Base-by-base conservation (phyloP, 2,888 invertebrate genomes). In the Chironomus tentans region DNA sequence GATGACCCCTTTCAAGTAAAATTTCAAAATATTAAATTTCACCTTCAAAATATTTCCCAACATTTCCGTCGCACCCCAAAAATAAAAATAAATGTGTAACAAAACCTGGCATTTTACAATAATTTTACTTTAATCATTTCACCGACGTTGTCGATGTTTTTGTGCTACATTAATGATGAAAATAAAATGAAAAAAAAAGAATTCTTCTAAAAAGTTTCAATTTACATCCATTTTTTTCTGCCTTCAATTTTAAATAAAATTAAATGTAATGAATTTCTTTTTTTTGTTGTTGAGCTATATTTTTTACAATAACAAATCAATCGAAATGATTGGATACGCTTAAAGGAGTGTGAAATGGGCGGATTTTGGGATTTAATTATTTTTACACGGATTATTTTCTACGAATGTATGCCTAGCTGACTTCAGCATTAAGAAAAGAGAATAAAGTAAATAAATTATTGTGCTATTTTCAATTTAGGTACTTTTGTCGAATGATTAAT, bases 301-400 rank as follows among this genome's bases (percentile, higher is more conserved):
- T 56, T 50, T 68, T 28, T 74, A 62, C 74, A 65, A 74, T 74
- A 68, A 74, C 74, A 68, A 74, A 74, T 74, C 74, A 74, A 74
- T 74, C 74, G 74, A 68, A 38, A 15, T 21, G 68, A 74, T 74
- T 74, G 65, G 74, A 74, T 74, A 74, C 62, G 74, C 74, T 74
- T 65, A 74, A 62, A 65, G 62, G 73, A 74, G 74, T 74, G 74
- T 74, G 74, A 74, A 74, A 74, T 74, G 74, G 74, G 74, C 74
- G 74, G 74, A 68, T 65, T 65, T 65, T 65, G 65, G 65, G 65
- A 65, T 68, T 74, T 74, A 74, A 74, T 74, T 74, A 74, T 74
- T 74, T 74, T 74, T 74, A 74, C 74, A 74, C 68, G 68, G 68
- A 68, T 48, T 74, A 21, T 65, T 65, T 65, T 13, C 24, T 24